Percentiles rank a stretch among this genome's conserved stretches.
Conservation (phyloP, 1,140 invertebrate species). For the Acyrthosiphon pisum region DNA sequence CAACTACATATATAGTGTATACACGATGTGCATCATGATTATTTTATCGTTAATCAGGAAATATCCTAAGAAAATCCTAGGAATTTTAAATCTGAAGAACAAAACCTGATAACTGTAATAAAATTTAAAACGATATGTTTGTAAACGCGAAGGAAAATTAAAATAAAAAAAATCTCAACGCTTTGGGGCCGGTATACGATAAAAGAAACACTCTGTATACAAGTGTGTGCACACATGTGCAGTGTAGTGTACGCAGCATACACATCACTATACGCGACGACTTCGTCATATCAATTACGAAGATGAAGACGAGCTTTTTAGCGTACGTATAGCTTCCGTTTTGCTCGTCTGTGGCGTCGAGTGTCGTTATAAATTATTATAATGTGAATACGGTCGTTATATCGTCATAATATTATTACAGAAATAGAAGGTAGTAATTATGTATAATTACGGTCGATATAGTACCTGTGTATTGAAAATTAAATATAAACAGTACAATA, state of each 20-base stretch:
- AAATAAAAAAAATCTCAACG: background rate
- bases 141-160: background rate
- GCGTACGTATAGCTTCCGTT: background rate
- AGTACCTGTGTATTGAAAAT: background rate
- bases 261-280: background rate
- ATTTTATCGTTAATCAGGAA: background rate
- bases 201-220: background rate
- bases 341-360: background rate
- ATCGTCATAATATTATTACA: background rate
- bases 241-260: too few relatives aligned
- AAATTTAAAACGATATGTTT: background rate
- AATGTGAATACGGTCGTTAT: background rate
- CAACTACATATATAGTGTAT: conserved; percentile 1
- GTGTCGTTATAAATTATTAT: background rate
- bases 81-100: background rate
- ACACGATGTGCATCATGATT: background rate
- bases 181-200: background rate
- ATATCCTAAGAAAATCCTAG: background rate
- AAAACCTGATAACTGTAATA: background rate
- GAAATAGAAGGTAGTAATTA: background rate
- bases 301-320: background rate
- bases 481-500: background rate
- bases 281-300: conserved; percentile 14
- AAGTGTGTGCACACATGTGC: background rate
- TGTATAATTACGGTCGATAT: background rate